Conservation (phyloP, 2,797 vertebrate species). For the Columba guinea region DNA sequence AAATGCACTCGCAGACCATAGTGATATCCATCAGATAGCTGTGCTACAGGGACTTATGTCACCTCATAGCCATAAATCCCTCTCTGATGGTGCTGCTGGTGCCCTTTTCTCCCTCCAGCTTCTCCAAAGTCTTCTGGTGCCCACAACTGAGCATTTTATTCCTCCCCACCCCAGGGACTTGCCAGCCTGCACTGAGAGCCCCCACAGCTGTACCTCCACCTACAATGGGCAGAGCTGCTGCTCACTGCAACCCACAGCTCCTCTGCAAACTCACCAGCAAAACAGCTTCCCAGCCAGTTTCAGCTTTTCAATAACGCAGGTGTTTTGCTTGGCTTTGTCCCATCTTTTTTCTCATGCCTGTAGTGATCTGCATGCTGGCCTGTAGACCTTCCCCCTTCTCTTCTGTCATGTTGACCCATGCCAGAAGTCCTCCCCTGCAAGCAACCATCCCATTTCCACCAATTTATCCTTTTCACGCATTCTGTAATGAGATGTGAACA, state of each 20-base stretch:
- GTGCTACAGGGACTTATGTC: background rate
- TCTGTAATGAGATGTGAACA: background rate
- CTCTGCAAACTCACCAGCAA: background rate
- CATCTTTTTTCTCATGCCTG: background rate
- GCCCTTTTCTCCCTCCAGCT: background rate
- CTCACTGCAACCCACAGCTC: background rate
- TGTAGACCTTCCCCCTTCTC: background rate
- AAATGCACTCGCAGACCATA: background rate
- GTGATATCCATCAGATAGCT: background rate
- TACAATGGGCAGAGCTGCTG: background rate
- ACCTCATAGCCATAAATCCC: background rate
- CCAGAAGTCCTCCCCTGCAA: background rate
- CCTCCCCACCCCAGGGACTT: background rate
- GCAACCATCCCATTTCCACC: background rate
- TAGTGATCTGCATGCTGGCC: background rate
- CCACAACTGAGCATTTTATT: background rate
- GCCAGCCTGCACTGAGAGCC: background rate
- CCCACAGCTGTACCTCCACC: background rate
- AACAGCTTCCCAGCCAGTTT: conserved; percentile 5
- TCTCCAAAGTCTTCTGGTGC: background rate
- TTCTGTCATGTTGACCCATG: background rate
- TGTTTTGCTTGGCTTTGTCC: conserved; percentile 19
- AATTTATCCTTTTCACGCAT: background rate
- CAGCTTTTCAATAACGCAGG: background rate
- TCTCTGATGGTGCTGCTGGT: background rate